Base-by-base conservation (phyloP, 2,888 invertebrate genomes). In the Steinernema scapterisci region DNA sequence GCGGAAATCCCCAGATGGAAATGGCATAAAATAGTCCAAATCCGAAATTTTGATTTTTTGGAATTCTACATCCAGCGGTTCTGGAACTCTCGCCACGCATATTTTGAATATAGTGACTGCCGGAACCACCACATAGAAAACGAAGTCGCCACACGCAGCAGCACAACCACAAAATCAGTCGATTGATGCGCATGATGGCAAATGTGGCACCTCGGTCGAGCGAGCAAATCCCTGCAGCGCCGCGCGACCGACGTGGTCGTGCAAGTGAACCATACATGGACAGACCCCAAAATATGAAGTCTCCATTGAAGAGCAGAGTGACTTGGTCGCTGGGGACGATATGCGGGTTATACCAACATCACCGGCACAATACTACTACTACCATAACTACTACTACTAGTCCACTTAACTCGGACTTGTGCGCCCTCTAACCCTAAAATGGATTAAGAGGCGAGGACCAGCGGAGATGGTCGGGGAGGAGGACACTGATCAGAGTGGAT, bases 151-250 rank as follows among this genome's bases (percentile, higher is more conserved):
- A 48, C 48, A 48, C 63, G 31, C 31, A 63, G 31, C 23, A 38
- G 45, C 45, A 44, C 16, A 21, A 25, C 63, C 27, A 19, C 63
- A 27, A 13, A 63, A 38, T 63, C 63, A 63, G 31, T 31, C 31
- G 63, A 25, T 63, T 63, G 63, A 63, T 63, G 63, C 63, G 63
- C 63, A 63, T 63, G 63, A 63, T 63, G 63, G 63, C 63, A 63
- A 27, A 63, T 63, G 31, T 63, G 63, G 63, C 63, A 63, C 63
- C 63, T 63, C 63, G 63, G 63, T 63, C 63, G 63, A 63, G 19
- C 63, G 63, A 31, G 63, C 63, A 63, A 63, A 63, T 63, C 63
- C 63, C 31, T 63, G 31, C 63, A 27, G 63, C 63, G 63, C 38
- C 38, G 38, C 38, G 63, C 63, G 63, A 31, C 19, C 19, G 23